These are phyloP conservation scores for Platanista minor DNA, from an alignment of 2,113 vertebrate species.

Conservation along the genomic window DNA sequence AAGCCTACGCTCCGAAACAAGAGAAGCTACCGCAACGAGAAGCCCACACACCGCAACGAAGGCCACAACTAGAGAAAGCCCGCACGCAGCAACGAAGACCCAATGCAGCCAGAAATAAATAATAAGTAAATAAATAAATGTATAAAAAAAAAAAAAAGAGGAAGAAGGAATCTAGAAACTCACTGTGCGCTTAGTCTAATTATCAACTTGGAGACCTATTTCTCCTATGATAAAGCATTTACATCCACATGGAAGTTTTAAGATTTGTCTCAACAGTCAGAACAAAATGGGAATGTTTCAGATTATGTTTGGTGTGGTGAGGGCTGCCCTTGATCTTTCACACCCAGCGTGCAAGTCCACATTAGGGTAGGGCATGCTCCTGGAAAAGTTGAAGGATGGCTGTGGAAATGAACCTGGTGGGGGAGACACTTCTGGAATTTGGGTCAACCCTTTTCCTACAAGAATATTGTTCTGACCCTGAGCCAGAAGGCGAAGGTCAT, in stretches of 20 bases:
- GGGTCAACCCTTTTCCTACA: not conserved
- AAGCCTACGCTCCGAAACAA: too few relatives aligned
- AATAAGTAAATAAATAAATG: too few relatives aligned
- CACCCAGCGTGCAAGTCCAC: not conserved
- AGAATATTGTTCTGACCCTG: not conserved
- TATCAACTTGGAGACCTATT: not conserved
- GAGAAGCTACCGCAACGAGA: too few relatives aligned
- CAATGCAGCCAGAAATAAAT: too few relatives aligned
- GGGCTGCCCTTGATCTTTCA: not conserved
- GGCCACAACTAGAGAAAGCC: too few relatives aligned
- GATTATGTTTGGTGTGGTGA: not conserved
- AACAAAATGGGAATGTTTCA: constrained; percentile 7
- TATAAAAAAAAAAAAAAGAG: not conserved
- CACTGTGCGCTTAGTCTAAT: not conserved
- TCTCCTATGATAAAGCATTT: not conserved
- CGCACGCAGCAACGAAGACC: too few relatives aligned
- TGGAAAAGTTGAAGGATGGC: not conserved
- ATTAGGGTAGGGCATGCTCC: not conserved
- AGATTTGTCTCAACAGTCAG: constrained; percentile 24
- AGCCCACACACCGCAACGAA: too few relatives aligned
- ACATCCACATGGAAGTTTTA: not conserved
- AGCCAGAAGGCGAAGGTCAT: not conserved
- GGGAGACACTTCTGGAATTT: not conserved
- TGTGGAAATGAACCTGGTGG: not conserved
- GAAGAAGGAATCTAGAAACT: constrained; percentile 7